phyloP scores from a whole-genome alignment of 2,113 vertebrate genomes.

The Smithornis capensis region DNA sequence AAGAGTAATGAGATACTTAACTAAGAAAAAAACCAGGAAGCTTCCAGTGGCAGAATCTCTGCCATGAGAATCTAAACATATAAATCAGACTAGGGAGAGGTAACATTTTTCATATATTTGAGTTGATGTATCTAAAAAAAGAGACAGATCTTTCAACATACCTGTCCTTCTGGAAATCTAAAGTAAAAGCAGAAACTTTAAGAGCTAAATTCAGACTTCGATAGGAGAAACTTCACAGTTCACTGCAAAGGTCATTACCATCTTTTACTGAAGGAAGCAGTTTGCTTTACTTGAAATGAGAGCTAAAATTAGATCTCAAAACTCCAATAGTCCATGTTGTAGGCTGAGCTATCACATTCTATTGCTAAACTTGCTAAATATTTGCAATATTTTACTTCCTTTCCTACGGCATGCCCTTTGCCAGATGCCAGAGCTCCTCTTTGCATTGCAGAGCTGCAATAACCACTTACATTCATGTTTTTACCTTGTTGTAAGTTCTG shows the following conservation, averaged over 20 bases:
- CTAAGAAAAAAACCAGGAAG: background rate
- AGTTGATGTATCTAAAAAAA: background rate
- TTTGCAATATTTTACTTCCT: background rate
- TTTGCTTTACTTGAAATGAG: background rate
- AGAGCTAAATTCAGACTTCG: background rate
- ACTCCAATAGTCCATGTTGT: background rate
- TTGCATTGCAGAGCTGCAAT: background rate
- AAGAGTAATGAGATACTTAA: background rate
- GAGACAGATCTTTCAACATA: background rate
- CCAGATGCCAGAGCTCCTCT: background rate
- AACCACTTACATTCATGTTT: background rate
- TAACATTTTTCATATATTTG: background rate
- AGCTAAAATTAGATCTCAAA: slow-evolving; percentile 20
- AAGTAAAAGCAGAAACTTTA: slow-evolving; percentile 8
- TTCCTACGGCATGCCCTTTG: background rate
- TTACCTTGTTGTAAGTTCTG: background rate
- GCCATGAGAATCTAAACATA: background rate
- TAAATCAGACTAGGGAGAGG: background rate
- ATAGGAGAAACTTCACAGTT: background rate
- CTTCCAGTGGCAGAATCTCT: background rate
- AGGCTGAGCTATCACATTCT: background rate
- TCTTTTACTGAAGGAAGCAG: background rate
- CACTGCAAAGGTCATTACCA: background rate
- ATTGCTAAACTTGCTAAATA: background rate
- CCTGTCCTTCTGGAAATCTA: background rate